A percentile compares a stretch with the other conserved stretches of the same genome.
phyloP scores from a whole-genome alignment of 1,140 invertebrate genomes.

The Diorhabda carinulata region DNA sequence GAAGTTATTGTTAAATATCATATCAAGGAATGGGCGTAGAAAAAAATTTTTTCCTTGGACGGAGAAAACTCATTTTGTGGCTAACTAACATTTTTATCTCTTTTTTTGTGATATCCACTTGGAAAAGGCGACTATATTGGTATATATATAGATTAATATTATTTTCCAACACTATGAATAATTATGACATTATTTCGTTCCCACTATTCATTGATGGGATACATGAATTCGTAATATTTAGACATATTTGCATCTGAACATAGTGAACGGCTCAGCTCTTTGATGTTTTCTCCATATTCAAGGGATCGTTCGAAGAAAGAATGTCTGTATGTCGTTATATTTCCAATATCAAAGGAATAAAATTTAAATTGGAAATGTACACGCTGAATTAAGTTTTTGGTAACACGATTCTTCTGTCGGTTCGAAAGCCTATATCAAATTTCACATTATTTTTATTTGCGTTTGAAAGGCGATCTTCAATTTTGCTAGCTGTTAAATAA shows the following conservation, averaged over 20 bases:
- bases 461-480: not conserved
- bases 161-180: too few species aligned
- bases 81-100: too few species aligned
- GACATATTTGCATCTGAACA: not conserved
- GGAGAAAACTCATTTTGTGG: too few species aligned
- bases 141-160: too few species aligned
- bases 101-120: too few species aligned
- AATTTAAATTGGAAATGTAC: conserved; percentile 1
- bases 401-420: not conserved
- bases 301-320: not conserved
- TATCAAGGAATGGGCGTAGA: too few species aligned
- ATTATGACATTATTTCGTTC: too few species aligned
- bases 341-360: conserved; percentile 2
- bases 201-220: not conserved
- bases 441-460: not conserved
- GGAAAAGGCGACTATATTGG: too few species aligned
- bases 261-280: not conserved
- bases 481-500: not conserved
- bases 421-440: not conserved
- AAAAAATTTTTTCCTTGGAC: too few species aligned
- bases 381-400: not conserved
- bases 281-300: conserved; percentile 2
- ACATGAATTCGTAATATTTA: not conserved
- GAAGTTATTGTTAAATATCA: too few species aligned
- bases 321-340: conserved; percentile 2